Evolutionary conservation across 2,113 vertebrate species (phyloP).

Genomic region (Tringa solitaria): DNA sequence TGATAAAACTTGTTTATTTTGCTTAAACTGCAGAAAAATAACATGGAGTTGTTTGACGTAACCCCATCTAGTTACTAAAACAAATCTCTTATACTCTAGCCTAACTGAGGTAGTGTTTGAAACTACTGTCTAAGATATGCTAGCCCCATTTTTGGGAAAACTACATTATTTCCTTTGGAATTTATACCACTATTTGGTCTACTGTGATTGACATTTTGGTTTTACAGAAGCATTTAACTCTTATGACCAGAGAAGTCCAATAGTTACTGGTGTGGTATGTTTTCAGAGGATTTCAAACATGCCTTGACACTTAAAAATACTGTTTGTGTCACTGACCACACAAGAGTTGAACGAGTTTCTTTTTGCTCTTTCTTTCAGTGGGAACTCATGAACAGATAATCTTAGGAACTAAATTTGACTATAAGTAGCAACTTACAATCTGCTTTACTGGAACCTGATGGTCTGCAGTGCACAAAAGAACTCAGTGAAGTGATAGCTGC

Average conservation of each 20-base stretch:
- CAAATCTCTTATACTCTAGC: slow-evolving; percentile 70
- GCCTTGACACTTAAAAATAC: slow-evolving; percentile 4
- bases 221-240: slow-evolving; percentile 61
- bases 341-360: neutral
- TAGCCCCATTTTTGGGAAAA: slow-evolving; percentile 66
- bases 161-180: slow-evolving; percentile 75
- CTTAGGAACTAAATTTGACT: slow-evolving; percentile 19
- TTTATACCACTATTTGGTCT: slow-evolving; percentile 77
- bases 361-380: slow-evolving; percentile 31
- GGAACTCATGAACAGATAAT: slow-evolving; percentile 19
- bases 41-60: slow-evolving; percentile 39
- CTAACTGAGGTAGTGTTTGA: slow-evolving; percentile 81
- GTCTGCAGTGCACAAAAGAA: slow-evolving; percentile 54
- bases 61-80: slow-evolving; percentile 58
- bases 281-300: slow-evolving; percentile 45
- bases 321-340: slow-evolving; percentile 4
- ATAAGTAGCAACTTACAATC: slow-evolving; percentile 47
- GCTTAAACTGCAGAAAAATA: slow-evolving; percentile 62
- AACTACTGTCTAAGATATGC: slow-evolving; percentile 69
- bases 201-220: slow-evolving; percentile 72
- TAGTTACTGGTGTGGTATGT: slow-evolving; percentile 30
- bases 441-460: slow-evolving; percentile 34
- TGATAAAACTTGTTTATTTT: slow-evolving; percentile 44
- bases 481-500: slow-evolving; percentile 55
- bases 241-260: slow-evolving; percentile 49